Evolutionary conservation across 2,888 invertebrate species (phyloP), one percentile per base, ranked within the genome.

Genomic region (Phrixothrix hirtus): DNA sequence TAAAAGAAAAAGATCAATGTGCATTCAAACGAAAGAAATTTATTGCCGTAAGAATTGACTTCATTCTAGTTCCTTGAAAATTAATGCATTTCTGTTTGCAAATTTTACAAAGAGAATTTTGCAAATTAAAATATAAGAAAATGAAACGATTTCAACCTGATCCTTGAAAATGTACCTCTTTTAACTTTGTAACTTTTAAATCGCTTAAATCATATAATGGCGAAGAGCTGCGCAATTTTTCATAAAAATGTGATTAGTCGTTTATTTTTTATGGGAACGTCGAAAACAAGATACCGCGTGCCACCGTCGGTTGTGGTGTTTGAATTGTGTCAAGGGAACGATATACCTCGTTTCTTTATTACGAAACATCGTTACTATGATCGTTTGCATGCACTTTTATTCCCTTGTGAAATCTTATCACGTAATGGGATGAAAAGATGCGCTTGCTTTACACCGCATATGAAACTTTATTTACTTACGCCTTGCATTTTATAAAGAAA

Each of bases 351-450:
- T 60, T 61, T 62, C 63, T 62, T 62, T 64, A 62, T 61, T 59
- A 58, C 62, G 50, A 57, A 60, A 63, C 62, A 55, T 58, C 51
- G 58, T 53, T 46, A 58, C 58, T 58, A 57, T 60, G 59, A 63
- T 62, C 61, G 61, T 62, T 62, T 62, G 63, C 63, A 62, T 63
- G 62, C 60, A 63, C 58, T 60, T 62, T 62, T 59, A 59, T 52
- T 57, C 61, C 59, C 61, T 34, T 44, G 64, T 55, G 64, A 62
- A 61, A 62, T 60, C 62, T 64, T 62, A 64, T 61, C 62, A 56
- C 51, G 43, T 56, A 58, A 60, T 58, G 55, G 55, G 52, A 59
- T 44, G 54, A 57, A 54, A 52, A 52, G 39, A 52, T 46, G 37
- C 30, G 32, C 31, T 14, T 25, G 34, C 34, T 16, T 43, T 30